Percentiles rank a stretch among this genome's conserved stretches.
Evolutionary conservation across 2,113 vertebrate species (phyloP).

Genomic region (Trinectes maculatus): DNA sequence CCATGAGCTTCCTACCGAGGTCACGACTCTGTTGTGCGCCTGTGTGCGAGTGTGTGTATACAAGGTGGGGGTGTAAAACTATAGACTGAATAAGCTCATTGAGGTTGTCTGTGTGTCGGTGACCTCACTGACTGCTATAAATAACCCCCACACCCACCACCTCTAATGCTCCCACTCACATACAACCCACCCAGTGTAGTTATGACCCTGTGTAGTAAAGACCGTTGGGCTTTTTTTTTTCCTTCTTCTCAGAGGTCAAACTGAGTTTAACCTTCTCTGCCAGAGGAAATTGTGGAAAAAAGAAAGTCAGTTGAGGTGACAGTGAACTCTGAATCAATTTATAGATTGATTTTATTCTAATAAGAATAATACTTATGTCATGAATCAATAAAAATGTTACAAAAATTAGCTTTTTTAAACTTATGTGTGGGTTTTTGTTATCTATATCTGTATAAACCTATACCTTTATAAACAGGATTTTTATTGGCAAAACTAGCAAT

Average conservation of each 20-base stretch:
- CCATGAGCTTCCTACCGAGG: slow-evolving; percentile 61
- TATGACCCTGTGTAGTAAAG: slow-evolving; percentile 39
- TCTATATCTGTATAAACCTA: too few species aligned
- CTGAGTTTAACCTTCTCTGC: slow-evolving; percentile 43
- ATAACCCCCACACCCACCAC: slow-evolving; percentile 35
- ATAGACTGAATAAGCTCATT: slow-evolving; percentile 62
- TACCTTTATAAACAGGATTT: too few species aligned
- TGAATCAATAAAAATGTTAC: too few species aligned
- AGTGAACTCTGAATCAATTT: not conserved
- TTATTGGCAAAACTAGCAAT: too few species aligned
- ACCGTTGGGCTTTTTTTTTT: slow-evolving; percentile 32
- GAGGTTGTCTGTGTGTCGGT: slow-evolving; percentile 47
- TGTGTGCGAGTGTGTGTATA: slow-evolving; percentile 24
- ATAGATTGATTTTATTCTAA: too few species aligned
- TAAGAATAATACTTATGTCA: too few species aligned
- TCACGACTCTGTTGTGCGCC: slow-evolving; percentile 42
- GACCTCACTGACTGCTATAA: slow-evolving; percentile 64
- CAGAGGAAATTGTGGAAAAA: not conserved
- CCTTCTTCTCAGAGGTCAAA: slow-evolving; percentile 35
- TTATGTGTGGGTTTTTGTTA: too few species aligned
- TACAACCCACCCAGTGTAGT: slow-evolving; percentile 12
- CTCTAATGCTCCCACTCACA: not conserved
- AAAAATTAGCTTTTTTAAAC: too few species aligned
- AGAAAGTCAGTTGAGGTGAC: not conserved
- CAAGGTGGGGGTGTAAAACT: slow-evolving; percentile 19